phyloP scores from a whole-genome alignment of 1,140 invertebrate species.

The Ips nitidus region DNA sequence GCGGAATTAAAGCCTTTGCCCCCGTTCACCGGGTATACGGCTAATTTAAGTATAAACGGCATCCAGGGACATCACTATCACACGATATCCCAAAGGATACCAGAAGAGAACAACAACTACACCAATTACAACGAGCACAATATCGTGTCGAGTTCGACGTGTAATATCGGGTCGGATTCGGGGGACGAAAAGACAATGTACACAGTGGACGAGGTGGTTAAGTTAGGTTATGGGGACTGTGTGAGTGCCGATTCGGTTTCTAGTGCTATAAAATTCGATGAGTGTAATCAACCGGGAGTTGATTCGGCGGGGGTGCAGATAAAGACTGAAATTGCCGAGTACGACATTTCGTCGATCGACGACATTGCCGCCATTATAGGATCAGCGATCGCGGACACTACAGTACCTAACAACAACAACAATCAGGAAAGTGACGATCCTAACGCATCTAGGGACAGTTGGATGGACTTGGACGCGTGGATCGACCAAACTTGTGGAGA shows the following conservation, averaged over 20 bases:
- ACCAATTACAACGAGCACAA: slow-evolving; percentile 60
- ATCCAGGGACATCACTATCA: slow-evolving; percentile 85
- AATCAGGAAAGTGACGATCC: slow-evolving; percentile 59
- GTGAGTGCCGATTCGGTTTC: slow-evolving; percentile 55
- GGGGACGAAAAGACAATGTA: slow-evolving; percentile 63
- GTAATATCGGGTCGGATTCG: slow-evolving; percentile 51
- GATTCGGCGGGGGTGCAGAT: slow-evolving; percentile 53
- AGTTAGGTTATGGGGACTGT: slow-evolving; percentile 51
- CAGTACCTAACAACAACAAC: slow-evolving; percentile 64
- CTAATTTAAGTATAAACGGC: slow-evolving; percentile 78
- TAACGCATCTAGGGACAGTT: slow-evolving; percentile 70
- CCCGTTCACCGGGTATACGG: slow-evolving; percentile 82
- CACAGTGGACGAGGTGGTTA: slow-evolving; percentile 56
- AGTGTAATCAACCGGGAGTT: slow-evolving; percentile 52
- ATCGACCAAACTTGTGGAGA: slow-evolving; percentile 73
- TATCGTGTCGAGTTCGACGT: slow-evolving; percentile 68
- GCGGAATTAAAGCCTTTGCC: slow-evolving; percentile 85
- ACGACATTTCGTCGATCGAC: slow-evolving; percentile 75
- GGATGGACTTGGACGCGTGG: slow-evolving; percentile 83
- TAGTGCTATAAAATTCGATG: slow-evolving; percentile 54
- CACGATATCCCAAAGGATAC: slow-evolving; percentile 71
- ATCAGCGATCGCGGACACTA: slow-evolving; percentile 85
- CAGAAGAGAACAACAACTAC: slow-evolving; percentile 61
- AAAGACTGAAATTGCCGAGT: slow-evolving; percentile 58
- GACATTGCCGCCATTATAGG: slow-evolving; percentile 87